A percentile compares a stretch with the other conserved stretches of the same genome.
Conservation (phyloP, 2,113 vertebrate genomes). For the Agapornis roseicollis region DNA sequence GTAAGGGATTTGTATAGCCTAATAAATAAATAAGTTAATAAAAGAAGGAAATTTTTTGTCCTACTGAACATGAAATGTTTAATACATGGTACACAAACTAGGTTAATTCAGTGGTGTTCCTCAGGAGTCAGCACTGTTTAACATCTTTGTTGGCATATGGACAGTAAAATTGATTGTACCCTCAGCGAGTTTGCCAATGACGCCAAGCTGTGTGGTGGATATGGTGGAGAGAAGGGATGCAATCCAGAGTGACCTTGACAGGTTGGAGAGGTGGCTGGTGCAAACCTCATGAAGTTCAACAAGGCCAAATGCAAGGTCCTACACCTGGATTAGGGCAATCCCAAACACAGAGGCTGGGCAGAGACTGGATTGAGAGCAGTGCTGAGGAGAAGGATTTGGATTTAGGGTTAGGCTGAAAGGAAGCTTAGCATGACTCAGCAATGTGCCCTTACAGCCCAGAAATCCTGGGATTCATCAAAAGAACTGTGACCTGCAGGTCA, state of each 20-base stretch:
- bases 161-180: background rate
- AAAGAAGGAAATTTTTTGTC: background rate
- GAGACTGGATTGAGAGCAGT: background rate
- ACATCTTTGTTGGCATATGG: background rate
- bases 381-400: background rate
- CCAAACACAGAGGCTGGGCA: background rate
- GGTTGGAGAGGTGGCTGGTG: background rate
- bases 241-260: background rate
- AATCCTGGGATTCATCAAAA: background rate
- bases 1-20: background rate
- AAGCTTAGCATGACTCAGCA: background rate
- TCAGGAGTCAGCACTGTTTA: background rate
- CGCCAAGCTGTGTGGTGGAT: background rate
- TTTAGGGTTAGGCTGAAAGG: too few species aligned
- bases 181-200: background rate
- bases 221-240: background rate
- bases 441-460: background rate
- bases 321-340: background rate
- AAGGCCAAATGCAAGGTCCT: background rate
- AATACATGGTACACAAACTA: background rate
- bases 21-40: background rate
- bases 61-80: background rate
- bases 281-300: background rate
- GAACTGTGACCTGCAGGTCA: background rate
- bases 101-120: background rate